Evolutionary conservation across 2,888 invertebrate species (phyloP), one percentile per base, ranked within the genome.

Genomic region (Eupelmus urozonus): DNA sequence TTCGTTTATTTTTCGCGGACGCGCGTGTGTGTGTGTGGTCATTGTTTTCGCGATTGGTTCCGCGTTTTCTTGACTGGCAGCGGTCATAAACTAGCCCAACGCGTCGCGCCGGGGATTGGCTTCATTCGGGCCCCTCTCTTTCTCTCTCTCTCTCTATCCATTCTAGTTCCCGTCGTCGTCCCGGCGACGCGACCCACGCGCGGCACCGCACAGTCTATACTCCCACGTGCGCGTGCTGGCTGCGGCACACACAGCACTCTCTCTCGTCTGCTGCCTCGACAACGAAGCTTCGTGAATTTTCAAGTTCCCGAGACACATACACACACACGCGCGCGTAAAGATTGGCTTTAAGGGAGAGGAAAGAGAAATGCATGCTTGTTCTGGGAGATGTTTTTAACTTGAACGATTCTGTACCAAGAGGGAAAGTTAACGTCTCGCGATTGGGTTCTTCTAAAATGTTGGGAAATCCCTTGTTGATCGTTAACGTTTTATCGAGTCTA

Each of bases 1-100:
- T n/a, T n/a, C n/a, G n/a, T n/a, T n/a, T n/a, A n/a, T n/a, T n/a
- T n/a, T n/a, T n/a, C n/a, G n/a, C n/a, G n/a, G n/a, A 7, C 59
- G 13, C 59, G 3, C 49, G 49, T 55, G 20, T n/a, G n/a, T n/a
- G 49, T 66, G 23, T 60, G 27, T 40, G 23, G 34, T 76, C 79
- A 70, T 76, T 73, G 76, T 79, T 76, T 79, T 67, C 49, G 45
- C 81, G 81, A 82, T 78, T 78, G 81, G 82, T 82, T 83, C 80
- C 78, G 79, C 81, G 74, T 78, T 80, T 78, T 63, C 78, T 74
- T 60, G 70, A 65, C 51, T 69, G 71, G 42, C 63, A 20, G 45
- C 49, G 55, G 51, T 63, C 73, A 63, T 74, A 76, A 76, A 73
- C 51, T 25, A 53, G 71, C 66, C 66, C 65, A 5, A 11, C 13